A percentile compares a stretch with the other conserved stretches of the same genome.
phyloP scores from a whole-genome alignment of 2,797 vertebrate species.

The Serranus cabrilla region DNA sequence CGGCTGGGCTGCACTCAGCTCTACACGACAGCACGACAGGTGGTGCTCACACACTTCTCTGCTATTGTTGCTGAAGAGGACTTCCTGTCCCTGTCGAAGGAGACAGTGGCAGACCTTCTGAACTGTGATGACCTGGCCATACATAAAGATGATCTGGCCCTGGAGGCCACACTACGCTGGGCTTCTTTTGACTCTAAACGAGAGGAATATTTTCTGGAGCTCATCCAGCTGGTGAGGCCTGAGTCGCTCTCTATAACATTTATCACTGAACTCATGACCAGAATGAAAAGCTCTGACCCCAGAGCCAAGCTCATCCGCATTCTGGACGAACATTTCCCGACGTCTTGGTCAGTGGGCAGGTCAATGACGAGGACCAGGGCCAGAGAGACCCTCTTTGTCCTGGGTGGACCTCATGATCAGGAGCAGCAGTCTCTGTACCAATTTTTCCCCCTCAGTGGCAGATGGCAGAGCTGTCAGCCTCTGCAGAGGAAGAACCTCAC shows the following conservation, averaged over 20 bases:
- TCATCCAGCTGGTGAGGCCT: constrained; percentile 87
- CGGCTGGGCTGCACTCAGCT: constrained; percentile 87
- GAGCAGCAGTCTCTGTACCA: constrained; percentile 89
- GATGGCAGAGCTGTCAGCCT: constrained; percentile 89
- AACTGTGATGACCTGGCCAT: constrained; percentile 88
- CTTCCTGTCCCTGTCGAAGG: constrained; percentile 87
- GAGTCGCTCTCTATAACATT: constrained; percentile 89
- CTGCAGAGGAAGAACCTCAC: constrained; percentile 91
- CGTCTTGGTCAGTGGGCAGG: constrained; percentile 83
- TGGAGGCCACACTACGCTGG: constrained; percentile 90
- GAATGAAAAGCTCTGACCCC: constrained; percentile 81
- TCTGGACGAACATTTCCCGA: constrained; percentile 86
- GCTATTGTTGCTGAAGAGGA: constrained; percentile 86
- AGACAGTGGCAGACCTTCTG: constrained; percentile 86
- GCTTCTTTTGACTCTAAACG: constrained; percentile 84
- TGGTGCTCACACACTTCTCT: constrained; percentile 89
- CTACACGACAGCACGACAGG: constrained; percentile 81
- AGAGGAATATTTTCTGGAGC: constrained; percentile 88
- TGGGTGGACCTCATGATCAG: constrained; percentile 91
- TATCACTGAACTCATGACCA: constrained; percentile 86
- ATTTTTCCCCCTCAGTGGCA: constrained; percentile 87
- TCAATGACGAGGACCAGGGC: constrained; percentile 75
- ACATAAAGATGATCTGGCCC: constrained; percentile 86
- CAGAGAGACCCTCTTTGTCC: constrained; percentile 88
- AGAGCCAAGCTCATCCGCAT: constrained; percentile 86